Base-by-base conservation (phyloP, 2,113 vertebrate species). In the Bubo blakistoni region DNA sequence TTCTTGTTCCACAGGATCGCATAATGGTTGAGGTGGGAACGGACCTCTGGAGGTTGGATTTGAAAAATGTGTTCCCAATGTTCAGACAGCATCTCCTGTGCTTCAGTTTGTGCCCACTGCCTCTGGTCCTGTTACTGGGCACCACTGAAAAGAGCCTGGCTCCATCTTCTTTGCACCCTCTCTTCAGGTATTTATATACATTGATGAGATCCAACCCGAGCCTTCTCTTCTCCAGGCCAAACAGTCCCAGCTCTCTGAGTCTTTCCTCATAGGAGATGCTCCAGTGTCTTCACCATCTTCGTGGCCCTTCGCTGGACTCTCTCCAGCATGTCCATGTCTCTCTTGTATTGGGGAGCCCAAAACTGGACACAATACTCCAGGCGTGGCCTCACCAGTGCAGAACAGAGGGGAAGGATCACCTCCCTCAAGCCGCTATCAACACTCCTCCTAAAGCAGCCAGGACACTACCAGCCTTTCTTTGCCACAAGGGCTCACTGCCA, bases 161-260 rank as follows among this genome's bases (percentile, higher is more conserved):
- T 90, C 6, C 8, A 4, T 36, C 34, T 38, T 67, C 42, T 49
- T 44, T 54, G 44, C 24, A 32, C 6, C 5, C 5, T 66, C 34
- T 30, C 59, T 67, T 52, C 18, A 54, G 29, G 16, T 84, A 63
- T 63, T 62, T 49, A 63, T 24, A 49, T 2, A 52, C 8, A 22
- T 1, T 21, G 18, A 24, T 46, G 18, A 81, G 42, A 54, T 47
- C 8, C 3, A 32, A 12, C 13, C 7, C 1, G 0, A 78, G 27
- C 19, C n/a, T 59, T 44, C 16, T 16, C 7, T 52, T 40, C 32
- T 54, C 38, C 70, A 63, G 16, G 19, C 25, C 7, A 12, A 55
- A 71, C 19, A 84, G 54, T 10, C 9, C 32, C 47, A 78, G 42
- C 2, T 92, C 34, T 65, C 36, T 42, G 51, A 84, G 73, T 20